Evolutionary conservation across 2,113 vertebrate genomes (phyloP).

Genomic region (Urocolius indicus): DNA sequence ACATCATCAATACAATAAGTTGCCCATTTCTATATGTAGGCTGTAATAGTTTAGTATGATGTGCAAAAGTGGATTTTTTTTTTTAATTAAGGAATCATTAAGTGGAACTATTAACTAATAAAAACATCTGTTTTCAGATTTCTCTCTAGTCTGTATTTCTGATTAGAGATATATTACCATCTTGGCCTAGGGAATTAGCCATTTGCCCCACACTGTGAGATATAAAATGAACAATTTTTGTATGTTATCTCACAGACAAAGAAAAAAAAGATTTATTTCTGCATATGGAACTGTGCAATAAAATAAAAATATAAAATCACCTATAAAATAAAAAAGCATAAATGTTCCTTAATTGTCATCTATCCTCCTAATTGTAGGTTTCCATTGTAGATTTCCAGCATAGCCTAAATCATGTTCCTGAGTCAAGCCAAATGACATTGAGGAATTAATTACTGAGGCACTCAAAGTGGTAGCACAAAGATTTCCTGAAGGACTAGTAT

Average conservation of each 20-base stretch:
- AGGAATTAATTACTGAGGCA: constrained; percentile 56
- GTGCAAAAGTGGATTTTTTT: neutral
- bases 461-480: constrained; percentile 48
- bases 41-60: neutral
- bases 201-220: neutral
- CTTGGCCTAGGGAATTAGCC: neutral
- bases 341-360: neutral
- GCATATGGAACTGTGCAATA: neutral
- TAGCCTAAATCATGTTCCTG: neutral
- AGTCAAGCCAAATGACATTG: constrained; percentile 43
- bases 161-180: neutral
- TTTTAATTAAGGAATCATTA: neutral
- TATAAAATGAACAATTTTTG: neutral
- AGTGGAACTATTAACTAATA: neutral
- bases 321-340: neutral
- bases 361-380: neutral
- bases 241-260: neutral
- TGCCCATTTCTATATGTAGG: neutral
- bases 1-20: neutral
- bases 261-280: neutral
- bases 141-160: neutral
- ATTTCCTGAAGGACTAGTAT: constrained; percentile 60
- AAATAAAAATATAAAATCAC: neutral
- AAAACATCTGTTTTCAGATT: rapidly evolving
- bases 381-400: neutral